Conservation (phyloP, 92 coral and sea anemone species). For the Zoanthus sansibaricus region DNA sequence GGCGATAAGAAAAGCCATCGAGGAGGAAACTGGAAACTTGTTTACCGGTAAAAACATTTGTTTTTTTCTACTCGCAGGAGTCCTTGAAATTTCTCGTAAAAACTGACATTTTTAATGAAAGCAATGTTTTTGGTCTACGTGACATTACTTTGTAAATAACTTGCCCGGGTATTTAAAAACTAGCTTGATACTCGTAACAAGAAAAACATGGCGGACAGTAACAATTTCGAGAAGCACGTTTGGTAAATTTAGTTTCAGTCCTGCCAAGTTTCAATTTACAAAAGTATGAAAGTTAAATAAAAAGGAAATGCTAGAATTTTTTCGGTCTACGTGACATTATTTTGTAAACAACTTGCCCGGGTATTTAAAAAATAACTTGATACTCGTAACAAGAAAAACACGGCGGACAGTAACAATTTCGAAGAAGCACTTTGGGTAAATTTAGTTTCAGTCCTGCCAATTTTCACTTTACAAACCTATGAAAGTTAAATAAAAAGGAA, state of each 20-base stretch:
- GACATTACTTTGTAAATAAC: neutral
- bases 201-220: slow-evolving; percentile 17
- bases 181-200: neutral
- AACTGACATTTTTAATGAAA: too few relatives aligned
- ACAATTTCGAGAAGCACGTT: neutral
- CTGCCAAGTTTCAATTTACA: neutral
- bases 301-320: too few relatives aligned
- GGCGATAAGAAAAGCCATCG: neutral
- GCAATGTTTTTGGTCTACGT: neutral
- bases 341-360: too few relatives aligned
- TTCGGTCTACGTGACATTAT: too few relatives aligned
- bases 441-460: too few relatives aligned
- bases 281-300: neutral
- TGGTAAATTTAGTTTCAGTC: slow-evolving; percentile 4
- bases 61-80: too few relatives aligned
- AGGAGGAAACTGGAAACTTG: neutral
- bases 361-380: too few relatives aligned
- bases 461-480: too few relatives aligned
- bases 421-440: too few relatives aligned
- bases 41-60: slow-evolving; percentile 5
- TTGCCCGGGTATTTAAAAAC: neutral
- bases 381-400: too few relatives aligned
- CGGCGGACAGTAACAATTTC: too few relatives aligned
- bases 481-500: neutral
- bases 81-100: too few relatives aligned